Conservation (phyloP, 2,888 invertebrate species). For the Thereva nobilitata region DNA sequence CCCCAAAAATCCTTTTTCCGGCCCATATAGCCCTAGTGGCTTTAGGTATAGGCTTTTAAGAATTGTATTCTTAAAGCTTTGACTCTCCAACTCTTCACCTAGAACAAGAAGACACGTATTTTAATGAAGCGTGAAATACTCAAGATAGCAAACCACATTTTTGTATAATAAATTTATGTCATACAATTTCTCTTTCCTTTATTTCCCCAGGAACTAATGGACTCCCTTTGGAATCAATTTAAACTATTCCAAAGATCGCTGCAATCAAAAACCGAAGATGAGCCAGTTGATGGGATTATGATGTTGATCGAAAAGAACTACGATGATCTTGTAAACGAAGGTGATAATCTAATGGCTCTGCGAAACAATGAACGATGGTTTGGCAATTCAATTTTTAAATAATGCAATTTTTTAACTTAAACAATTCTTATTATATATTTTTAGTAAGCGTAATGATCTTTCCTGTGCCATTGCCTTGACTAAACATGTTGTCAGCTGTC, state of each 20-base stretch:
- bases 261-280: slow-evolving; percentile 53
- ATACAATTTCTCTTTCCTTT: neutral
- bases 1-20: too few relatives aligned
- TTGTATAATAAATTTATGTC: neutral
- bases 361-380: slow-evolving; percentile 53
- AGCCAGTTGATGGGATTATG: slow-evolving; percentile 53
- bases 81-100: too few relatives aligned
- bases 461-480: slow-evolving; percentile 52
- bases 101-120: too few relatives aligned
- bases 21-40: too few relatives aligned
- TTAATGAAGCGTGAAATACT: too few relatives aligned
- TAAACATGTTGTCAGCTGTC: slow-evolving; percentile 50
- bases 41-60: too few relatives aligned
- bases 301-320: slow-evolving; percentile 58
- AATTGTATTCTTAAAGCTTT: too few relatives aligned
- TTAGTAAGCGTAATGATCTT: slow-evolving; percentile 52
- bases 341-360: slow-evolving; percentile 54
- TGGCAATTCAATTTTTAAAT: slow-evolving; percentile 11
- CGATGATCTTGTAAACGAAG: slow-evolving; percentile 55
- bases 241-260: slow-evolving; percentile 54
- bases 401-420: neutral
- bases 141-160: neutral
- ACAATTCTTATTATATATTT: neutral
- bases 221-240: slow-evolving; percentile 56
- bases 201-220: slow-evolving; percentile 45